Base-by-base conservation (phyloP, 2,113 vertebrate species). In the Larimichthys crocea region DNA sequence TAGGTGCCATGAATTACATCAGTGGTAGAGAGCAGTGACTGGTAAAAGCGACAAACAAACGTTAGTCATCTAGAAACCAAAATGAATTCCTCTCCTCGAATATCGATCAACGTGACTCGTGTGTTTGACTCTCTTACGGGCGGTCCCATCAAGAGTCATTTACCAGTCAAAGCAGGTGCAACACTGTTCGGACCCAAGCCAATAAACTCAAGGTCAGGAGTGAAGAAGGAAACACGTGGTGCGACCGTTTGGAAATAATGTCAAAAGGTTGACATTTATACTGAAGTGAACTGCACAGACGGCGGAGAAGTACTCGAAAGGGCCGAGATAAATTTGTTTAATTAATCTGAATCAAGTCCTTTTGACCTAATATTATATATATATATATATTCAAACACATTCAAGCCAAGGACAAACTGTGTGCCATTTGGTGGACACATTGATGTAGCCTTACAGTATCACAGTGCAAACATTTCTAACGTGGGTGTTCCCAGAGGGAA, bases 91-190 rank as follows among this genome's bases (percentile, higher is more conserved):
- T 60, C 76, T 55, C 22, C n/a, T 35, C 11, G 29, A 3, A 60
- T 9, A 44, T 42, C 29, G 29, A 59, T 52, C 24, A 74, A 64
- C 19, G 26, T 9, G 31, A 9, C 15, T 49, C 44, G 1, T 22
- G 31, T 22, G 31, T 74, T 64, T 29, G n/a, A 74, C 59, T 22
- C 55, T 50, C 55, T 69, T 20, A 11, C 10, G 66, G 48, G 6
- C 59, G 8, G 20, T 35, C 40, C n/a, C 40, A 59, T 26, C 48
- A 42, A 11, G 15, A 62, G 42, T 46, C 50, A 68, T 79, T 79
- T 69, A 74, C 61, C 48, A 73, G 76, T 74, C 56, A 75, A 82
- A 89, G 71, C 71, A 74, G 64, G 70, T 53, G 65, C 35, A 63
- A 50, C 64, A 19, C 17, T 15, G 50, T 76, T 42, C 57, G 2